A percentile compares a stretch with the other conserved stretches of the same genome.
phyloP scores from a whole-genome alignment of 2,888 invertebrate genomes.

The Drosophila nigricruria region DNA sequence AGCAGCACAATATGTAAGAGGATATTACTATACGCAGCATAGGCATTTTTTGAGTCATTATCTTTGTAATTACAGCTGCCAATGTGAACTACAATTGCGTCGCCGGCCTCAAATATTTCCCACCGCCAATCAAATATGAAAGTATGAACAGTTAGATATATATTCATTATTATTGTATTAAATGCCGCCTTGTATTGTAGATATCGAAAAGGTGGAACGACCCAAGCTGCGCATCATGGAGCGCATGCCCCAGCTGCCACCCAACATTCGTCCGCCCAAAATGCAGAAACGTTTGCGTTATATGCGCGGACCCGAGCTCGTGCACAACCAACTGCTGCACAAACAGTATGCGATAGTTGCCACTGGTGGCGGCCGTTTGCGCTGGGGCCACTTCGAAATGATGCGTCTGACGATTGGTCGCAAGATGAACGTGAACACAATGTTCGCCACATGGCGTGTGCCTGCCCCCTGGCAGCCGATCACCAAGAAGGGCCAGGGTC shows the following conservation, averaged over 20 bases:
- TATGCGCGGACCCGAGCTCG: conserved; percentile 95
- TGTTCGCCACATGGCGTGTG: conserved; percentile 98
- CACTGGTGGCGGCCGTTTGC: conserved; percentile 92
- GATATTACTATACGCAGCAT: not conserved
- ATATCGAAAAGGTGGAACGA: conserved; percentile 90
- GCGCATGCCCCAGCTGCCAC: conserved; percentile 90
- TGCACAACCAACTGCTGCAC: conserved; percentile 94
- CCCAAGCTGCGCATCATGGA: conserved; percentile 90
- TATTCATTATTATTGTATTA: not conserved
- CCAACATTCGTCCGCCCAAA: conserved; percentile 90
- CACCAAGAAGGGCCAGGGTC: conserved; percentile 95
- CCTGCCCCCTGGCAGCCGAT: conserved; percentile 98
- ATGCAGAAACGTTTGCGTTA: conserved; percentile 93
- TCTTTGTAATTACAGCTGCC: conserved; percentile 43
- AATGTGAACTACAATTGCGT: conserved; percentile 49
- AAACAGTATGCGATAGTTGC: conserved; percentile 97
- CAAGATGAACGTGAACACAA: conserved; percentile 91
- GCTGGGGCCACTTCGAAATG: conserved; percentile 94
- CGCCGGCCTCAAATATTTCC: conserved; percentile 89
- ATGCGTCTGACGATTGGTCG: conserved; percentile 91
- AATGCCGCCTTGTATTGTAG: conserved; percentile 83
- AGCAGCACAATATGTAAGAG: conserved; percentile 46
- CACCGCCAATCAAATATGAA: conserved; percentile 87
- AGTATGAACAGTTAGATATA: not conserved
- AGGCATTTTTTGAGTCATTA: conserved; percentile 14